phyloP scores from a whole-genome alignment of 1,140 invertebrate species.

The Cherax quadricarinatus region DNA sequence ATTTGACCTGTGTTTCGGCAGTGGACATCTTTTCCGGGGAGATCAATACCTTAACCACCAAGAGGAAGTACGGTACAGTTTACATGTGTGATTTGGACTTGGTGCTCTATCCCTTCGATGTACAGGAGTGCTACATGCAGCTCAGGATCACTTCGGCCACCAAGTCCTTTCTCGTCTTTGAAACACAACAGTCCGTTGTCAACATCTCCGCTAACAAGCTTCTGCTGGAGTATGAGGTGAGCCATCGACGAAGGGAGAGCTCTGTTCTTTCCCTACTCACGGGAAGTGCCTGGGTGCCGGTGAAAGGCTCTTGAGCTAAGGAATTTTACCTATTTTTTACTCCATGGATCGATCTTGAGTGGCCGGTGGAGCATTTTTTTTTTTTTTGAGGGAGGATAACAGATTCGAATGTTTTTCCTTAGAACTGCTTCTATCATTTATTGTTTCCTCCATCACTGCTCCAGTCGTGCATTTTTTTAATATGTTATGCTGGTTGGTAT shows the following conservation, averaged over 20 bases:
- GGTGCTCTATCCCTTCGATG: conserved; percentile 47
- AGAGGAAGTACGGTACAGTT: conserved; percentile 40
- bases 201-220: conserved; percentile 24
- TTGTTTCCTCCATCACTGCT: too few relatives aligned
- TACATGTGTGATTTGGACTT: conserved; percentile 35
- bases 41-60: background rate
- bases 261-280: too few relatives aligned
- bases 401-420: too few relatives aligned
- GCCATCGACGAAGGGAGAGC: background rate
- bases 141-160: conserved; percentile 49
- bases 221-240: conserved; percentile 43
- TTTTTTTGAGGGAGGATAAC: too few relatives aligned
- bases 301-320: too few relatives aligned
- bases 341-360: too few relatives aligned
- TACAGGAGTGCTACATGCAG: conserved; percentile 49
- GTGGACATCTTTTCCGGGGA: conserved; percentile 35
- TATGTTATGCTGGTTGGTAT: too few relatives aligned
- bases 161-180: conserved; percentile 38
- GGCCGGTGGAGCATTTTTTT: too few relatives aligned
- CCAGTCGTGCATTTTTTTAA: too few relatives aligned
- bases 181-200: background rate
- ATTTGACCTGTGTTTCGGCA: background rate
- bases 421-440: too few relatives aligned
- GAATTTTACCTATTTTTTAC: too few relatives aligned
- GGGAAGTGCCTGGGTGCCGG: background rate